phyloP scores from a whole-genome alignment of 2,113 vertebrate genomes.

The Choloepus hoffmanni region DNA sequence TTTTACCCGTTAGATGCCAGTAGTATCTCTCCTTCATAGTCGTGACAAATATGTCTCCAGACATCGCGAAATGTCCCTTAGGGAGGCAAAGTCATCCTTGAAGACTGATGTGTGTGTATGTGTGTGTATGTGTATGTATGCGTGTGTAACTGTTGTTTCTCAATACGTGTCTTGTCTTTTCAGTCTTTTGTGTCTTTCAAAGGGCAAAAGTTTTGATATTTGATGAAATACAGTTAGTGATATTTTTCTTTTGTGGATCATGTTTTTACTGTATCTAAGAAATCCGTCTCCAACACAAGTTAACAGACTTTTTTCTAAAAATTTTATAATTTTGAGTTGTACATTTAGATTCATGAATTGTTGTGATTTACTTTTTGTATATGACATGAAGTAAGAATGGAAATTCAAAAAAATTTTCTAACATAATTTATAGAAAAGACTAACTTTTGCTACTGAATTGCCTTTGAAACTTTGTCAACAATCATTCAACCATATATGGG shows the following conservation, averaged over 20 bases:
- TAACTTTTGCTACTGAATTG: background rate
- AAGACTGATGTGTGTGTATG: background rate
- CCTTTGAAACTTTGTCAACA: background rate
- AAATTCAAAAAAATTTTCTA: background rate
- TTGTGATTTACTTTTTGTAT: background rate
- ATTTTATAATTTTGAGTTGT: background rate
- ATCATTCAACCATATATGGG: background rate
- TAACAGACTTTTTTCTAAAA: background rate
- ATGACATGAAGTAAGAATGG: background rate
- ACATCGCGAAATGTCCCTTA: background rate
- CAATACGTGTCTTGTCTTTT: background rate
- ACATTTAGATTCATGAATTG: background rate
- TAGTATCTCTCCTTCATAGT: background rate
- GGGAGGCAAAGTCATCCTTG: background rate
- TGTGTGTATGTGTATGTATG: no score
- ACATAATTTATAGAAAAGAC: background rate
- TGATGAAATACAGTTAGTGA: background rate
- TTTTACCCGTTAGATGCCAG: background rate
- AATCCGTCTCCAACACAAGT: background rate
- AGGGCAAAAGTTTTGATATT: background rate
- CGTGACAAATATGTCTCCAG: background rate
- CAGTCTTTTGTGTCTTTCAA: background rate
- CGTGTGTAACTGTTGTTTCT: background rate
- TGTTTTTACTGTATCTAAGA: background rate
- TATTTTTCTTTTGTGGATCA: conserved; percentile 16